These are phyloP conservation scores for Lasiurus borealis DNA, from an alignment of 2,113 vertebrate genomes.

Conservation along the genomic window DNA sequence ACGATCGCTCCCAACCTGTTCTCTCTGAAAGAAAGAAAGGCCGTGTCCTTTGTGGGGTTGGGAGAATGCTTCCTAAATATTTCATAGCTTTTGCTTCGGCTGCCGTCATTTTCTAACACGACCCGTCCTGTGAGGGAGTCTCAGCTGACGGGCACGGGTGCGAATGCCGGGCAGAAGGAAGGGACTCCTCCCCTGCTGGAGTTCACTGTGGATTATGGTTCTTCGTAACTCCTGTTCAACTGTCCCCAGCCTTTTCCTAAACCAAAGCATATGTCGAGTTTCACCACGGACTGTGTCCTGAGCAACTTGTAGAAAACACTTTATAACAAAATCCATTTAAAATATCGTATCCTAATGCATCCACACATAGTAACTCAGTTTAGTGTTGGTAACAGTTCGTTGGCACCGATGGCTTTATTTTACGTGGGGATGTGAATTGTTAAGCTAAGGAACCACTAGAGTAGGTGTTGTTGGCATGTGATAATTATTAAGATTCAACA, in stretches of 20 bases:
- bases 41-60: constrained; percentile 48
- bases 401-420: constrained; percentile 8
- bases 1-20: constrained; percentile 17
- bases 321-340: constrained; percentile 37
- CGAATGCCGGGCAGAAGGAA: not conserved
- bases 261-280: not conserved
- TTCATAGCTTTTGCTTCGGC: constrained; percentile 41
- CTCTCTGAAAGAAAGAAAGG: constrained; percentile 18
- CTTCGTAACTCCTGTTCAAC: not conserved
- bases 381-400: constrained; percentile 10
- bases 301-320: constrained; percentile 4
- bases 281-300: not conserved
- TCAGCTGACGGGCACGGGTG: not conserved
- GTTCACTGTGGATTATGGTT: not conserved
- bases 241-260: not conserved
- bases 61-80: constrained; percentile 44
- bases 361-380: constrained; percentile 3
- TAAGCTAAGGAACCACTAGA: not conserved
- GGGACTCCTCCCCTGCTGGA: not conserved
- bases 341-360: not conserved
- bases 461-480: not conserved
- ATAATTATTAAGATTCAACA: constrained; percentile 15
- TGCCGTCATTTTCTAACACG: not conserved
- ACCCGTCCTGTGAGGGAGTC: not conserved
- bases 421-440: constrained; percentile 15